A percentile compares a stretch with the other conserved stretches of the same genome.
Conservation (phyloP, 2,797 vertebrate genomes). For the Cetoscarus ocellatus region DNA sequence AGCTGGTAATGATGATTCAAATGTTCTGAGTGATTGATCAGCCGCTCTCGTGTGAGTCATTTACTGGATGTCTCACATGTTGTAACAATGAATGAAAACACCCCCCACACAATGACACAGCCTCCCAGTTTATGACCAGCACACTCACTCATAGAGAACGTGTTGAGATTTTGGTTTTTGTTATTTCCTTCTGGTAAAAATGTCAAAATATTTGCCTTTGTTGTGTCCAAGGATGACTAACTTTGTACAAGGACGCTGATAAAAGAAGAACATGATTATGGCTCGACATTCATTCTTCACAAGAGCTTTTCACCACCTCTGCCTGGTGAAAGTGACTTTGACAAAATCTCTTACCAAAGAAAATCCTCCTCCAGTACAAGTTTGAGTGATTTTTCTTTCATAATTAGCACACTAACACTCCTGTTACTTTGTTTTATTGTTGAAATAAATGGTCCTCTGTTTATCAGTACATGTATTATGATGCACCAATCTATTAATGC, state of each 20-base stretch:
- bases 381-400: background rate
- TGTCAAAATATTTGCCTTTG: background rate
- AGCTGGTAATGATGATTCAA: slow-evolving; percentile 13
- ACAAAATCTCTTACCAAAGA: background rate
- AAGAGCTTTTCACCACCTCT: slow-evolving; percentile 2
- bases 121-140: background rate
- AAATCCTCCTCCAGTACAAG: background rate
- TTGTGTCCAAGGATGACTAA: background rate
- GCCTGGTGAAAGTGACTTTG: background rate
- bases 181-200: slow-evolving; percentile 12
- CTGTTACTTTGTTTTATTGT: slow-evolving; percentile 35
- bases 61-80: background rate
- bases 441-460: slow-evolving; percentile 57
- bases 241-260: background rate
- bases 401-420: background rate
- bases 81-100: slow-evolving; percentile 17
- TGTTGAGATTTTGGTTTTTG: background rate
- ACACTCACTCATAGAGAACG: background rate
- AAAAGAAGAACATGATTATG: background rate
- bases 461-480: slow-evolving; percentile 41
- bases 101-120: slow-evolving; percentile 3
- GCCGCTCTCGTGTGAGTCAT: slow-evolving; percentile 2
- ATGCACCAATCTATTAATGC: slow-evolving; percentile 11
- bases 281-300: background rate
- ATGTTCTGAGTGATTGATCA: slow-evolving; percentile 14